phyloP scores from a whole-genome alignment of 2,113 vertebrate species.

The Malurus alboscapulatus region DNA sequence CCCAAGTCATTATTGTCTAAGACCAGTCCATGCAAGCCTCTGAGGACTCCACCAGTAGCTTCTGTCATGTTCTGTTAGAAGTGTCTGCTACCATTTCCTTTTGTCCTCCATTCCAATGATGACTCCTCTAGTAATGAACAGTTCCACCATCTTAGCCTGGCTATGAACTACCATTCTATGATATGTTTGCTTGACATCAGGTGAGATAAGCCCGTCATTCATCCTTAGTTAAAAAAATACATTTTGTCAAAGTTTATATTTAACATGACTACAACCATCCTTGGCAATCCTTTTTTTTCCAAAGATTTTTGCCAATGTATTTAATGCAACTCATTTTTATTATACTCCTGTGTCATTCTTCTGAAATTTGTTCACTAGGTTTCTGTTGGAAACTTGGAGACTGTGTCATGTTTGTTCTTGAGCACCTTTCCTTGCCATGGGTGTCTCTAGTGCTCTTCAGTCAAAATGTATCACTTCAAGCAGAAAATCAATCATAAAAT shows the following conservation, averaged over 20 bases:
- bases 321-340: neutral
- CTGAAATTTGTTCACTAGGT: neutral
- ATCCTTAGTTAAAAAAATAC: neutral
- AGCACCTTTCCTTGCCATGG: neutral
- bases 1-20: neutral
- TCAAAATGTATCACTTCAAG: neutral
- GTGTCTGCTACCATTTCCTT: neutral
- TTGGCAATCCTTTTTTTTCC: accelerated
- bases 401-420: neutral
- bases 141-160: neutral
- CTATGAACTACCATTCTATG: neutral
- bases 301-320: neutral
- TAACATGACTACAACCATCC: neutral
- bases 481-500: neutral
- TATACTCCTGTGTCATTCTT: neutral
- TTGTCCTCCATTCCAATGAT: neutral
- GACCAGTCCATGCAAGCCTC: neutral
- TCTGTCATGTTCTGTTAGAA: neutral
- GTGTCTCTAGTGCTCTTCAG: neutral
- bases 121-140: neutral
- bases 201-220: neutral
- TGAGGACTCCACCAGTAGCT: neutral
- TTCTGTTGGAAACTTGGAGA: neutral
- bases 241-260: neutral
- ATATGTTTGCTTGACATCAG: neutral